phyloP scores from a whole-genome alignment of 2,113 vertebrate species.

The Alexandromys fortis region DNA sequence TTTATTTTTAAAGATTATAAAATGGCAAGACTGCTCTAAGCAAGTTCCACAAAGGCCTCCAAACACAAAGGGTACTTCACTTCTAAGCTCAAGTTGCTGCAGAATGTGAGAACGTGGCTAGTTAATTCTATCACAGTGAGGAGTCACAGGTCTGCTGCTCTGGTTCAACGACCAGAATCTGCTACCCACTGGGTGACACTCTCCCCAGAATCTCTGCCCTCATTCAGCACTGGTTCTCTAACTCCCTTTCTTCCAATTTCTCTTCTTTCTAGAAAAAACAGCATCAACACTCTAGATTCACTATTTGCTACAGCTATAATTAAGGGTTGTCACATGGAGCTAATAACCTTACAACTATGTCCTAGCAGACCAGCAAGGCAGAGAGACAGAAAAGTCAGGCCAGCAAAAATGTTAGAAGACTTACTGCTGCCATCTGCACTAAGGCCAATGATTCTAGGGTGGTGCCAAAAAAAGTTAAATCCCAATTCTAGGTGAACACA shows the following conservation, averaged over 20 bases:
- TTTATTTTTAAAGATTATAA: slow-evolving; percentile 18
- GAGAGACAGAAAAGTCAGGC: slow-evolving; percentile 23
- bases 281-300: neutral
- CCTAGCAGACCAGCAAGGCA: slow-evolving; percentile 33
- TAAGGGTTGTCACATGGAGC: slow-evolving; percentile 13
- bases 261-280: too few relatives aligned
- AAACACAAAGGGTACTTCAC: neutral
- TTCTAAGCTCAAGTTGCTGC: neutral
- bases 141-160: neutral
- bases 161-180: slow-evolving; percentile 19
- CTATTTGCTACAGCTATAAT: slow-evolving; percentile 26
- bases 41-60: neutral
- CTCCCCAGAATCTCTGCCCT: neutral
- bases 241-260: neutral
- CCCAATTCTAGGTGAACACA: slow-evolving; percentile 24
- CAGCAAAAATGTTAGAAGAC: slow-evolving; percentile 44
- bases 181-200: neutral
- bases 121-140: neutral
- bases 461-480: slow-evolving; percentile 13
- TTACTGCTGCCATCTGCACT: slow-evolving; percentile 25
- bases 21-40: slow-evolving; percentile 15
- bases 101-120: neutral
- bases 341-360: slow-evolving; percentile 37
- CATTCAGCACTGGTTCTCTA: slow-evolving; percentile 2
- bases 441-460: neutral